A percentile compares a stretch with the other conserved stretches of the same genome.
phyloP scores from a whole-genome alignment of 2,113 vertebrate species.

The Cryptomyrus ogoouensis region DNA sequence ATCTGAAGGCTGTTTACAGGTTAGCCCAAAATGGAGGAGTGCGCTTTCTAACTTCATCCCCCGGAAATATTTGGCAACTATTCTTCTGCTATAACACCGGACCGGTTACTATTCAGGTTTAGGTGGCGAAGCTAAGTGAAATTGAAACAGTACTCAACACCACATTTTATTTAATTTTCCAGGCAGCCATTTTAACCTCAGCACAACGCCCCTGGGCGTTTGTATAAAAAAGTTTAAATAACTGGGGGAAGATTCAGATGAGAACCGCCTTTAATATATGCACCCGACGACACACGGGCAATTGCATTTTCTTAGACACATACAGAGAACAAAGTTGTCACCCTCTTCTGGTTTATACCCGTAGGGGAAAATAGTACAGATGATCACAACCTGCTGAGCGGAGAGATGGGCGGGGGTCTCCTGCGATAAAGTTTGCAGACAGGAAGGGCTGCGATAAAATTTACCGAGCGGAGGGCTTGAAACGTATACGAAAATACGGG shows the following conservation, averaged over 20 bases:
- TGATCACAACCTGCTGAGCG: not conserved
- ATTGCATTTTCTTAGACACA: not conserved
- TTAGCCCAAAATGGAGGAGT: not conserved
- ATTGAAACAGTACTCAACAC: not conserved
- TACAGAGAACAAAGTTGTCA: not conserved
- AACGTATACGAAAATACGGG: not conserved
- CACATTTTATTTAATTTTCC: not conserved
- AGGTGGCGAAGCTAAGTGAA: not conserved
- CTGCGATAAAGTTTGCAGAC: not conserved
- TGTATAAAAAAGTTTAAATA: not conserved
- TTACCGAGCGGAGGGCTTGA: not conserved
- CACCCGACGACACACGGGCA: not conserved
- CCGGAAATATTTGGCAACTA: not conserved
- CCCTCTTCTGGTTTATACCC: not conserved
- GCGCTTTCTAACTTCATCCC: not conserved
- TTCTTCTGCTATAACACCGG: not conserved
- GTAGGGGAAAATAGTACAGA: not conserved
- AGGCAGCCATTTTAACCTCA: not conserved
- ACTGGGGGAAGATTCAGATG: not conserved
- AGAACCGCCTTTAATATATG: not conserved
- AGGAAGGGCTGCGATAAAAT: not conserved
- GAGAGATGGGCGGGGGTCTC: not conserved
- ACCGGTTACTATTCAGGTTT: not conserved
- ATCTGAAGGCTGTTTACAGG: not conserved
- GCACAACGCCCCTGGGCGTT: not conserved